phyloP scores from a whole-genome alignment of 2,113 vertebrate species.

The Aldabrachelys gigantea region DNA sequence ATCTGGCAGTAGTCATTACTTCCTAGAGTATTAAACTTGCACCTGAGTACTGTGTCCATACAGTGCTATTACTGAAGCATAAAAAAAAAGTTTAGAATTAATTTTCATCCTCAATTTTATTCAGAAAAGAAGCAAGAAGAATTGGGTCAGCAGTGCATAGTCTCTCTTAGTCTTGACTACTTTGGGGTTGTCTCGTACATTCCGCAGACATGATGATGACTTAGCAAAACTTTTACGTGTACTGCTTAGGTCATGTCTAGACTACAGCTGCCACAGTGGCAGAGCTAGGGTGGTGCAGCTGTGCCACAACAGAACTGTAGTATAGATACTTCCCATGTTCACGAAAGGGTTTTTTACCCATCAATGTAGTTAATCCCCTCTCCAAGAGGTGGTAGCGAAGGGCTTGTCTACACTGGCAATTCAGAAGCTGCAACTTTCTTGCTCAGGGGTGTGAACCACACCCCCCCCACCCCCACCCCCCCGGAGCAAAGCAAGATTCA shows the following conservation, averaged over 20 bases:
- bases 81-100: background rate
- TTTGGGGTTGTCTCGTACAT: background rate
- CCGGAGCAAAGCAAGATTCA: no score
- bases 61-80: background rate
- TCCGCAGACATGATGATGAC: no score
- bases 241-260: background rate
- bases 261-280: background rate
- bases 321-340: background rate
- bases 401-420: no score
- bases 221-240: background rate
- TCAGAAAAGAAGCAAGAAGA: background rate
- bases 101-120: background rate
- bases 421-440: no score
- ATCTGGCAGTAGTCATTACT: background rate
- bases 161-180: background rate
- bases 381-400: background rate
- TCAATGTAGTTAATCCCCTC: background rate
- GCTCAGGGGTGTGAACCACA: no score
- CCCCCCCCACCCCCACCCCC: no score
- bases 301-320: background rate
- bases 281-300: background rate
- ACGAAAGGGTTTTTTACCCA: background rate
- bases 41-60: background rate
- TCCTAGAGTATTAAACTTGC: background rate
- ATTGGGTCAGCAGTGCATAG: accelerated